phyloP scores from a whole-genome alignment of 2,888 invertebrate genomes.

The Drosophila meridiana region DNA sequence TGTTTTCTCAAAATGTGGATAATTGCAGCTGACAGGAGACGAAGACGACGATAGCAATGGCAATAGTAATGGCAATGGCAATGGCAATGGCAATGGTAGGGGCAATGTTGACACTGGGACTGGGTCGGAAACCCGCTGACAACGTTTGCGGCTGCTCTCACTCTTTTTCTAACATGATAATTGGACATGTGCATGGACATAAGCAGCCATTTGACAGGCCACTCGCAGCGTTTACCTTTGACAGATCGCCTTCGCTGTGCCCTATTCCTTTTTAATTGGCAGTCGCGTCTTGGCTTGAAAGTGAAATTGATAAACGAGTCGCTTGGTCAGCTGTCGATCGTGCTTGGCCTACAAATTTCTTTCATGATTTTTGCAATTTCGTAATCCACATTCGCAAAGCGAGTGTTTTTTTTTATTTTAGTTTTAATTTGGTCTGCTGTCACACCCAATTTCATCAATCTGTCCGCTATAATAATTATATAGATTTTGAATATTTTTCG shows the following conservation, averaged over 20 bases:
- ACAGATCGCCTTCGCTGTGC: slow-evolving; percentile 41
- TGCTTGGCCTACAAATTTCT: slow-evolving; percentile 47
- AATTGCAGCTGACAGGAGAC: slow-evolving; percentile 71
- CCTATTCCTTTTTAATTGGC: slow-evolving; percentile 72
- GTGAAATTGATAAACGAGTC: slow-evolving; percentile 68
- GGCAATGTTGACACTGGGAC: slow-evolving; percentile 60
- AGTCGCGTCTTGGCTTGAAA: slow-evolving; percentile 45
- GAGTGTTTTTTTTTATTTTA: slow-evolving; percentile 16
- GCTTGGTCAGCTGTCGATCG: slow-evolving; percentile 17
- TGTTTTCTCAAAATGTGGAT: slow-evolving; percentile 67
- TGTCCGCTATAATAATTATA: slow-evolving; percentile 41
- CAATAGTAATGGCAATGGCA: slow-evolving; percentile 7
- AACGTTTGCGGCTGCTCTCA: slow-evolving; percentile 57
- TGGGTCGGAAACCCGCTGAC: slow-evolving; percentile 61
- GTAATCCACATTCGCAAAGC: slow-evolving; percentile 62
- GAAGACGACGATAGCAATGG: slow-evolving; percentile 18
- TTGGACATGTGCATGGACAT: slow-evolving; percentile 74
- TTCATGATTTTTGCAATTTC: slow-evolving; percentile 58
- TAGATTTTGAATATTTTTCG: slow-evolving; percentile 45
- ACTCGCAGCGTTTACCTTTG: slow-evolving; percentile 44
- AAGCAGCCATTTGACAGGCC: slow-evolving; percentile 40
- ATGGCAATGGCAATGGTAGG: slow-evolving; percentile 10
- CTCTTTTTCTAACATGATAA: slow-evolving; percentile 75
- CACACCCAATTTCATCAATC: slow-evolving; percentile 43
- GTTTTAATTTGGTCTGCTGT: slow-evolving; percentile 33